These are phyloP conservation scores for Eristalinus aeneus DNA, from an alignment of 2,888 invertebrate species.

Conservation along the genomic window DNA sequence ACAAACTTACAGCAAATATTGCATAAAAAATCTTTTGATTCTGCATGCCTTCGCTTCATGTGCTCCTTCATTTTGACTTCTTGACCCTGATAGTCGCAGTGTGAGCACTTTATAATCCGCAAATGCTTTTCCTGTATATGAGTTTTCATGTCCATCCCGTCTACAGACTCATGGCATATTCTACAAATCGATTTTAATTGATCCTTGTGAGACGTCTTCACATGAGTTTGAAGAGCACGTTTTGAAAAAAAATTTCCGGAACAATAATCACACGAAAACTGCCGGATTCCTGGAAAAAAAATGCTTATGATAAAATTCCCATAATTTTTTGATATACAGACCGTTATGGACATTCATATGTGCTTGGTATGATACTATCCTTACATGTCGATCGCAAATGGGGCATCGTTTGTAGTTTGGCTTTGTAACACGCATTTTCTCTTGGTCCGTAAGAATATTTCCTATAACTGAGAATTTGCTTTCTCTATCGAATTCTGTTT, in stretches of 20 bases:
- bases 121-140: slow-evolving; percentile 60
- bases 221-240: slow-evolving; percentile 44
- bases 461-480: slow-evolving; percentile 34
- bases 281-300: slow-evolving; percentile 27
- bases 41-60: slow-evolving; percentile 49
- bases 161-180: slow-evolving; percentile 53
- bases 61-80: slow-evolving; percentile 67
- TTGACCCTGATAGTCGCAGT: slow-evolving; percentile 62
- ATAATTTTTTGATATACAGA: slow-evolving; percentile 5
- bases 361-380: slow-evolving; percentile 20
- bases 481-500: slow-evolving; percentile 10
- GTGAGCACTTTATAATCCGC: slow-evolving; percentile 45
- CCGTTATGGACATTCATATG: slow-evolving; percentile 63
- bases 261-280: slow-evolving; percentile 57
- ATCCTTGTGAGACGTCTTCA: slow-evolving; percentile 28
- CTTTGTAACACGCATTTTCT: slow-evolving; percentile 33
- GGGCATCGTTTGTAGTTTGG: slow-evolving; percentile 38
- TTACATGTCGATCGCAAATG: slow-evolving; percentile 40
- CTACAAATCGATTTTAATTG: slow-evolving; percentile 43
- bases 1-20: slow-evolving; percentile 72
- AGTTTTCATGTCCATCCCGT: slow-evolving; percentile 29
- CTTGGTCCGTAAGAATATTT: slow-evolving; percentile 45
- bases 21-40: slow-evolving; percentile 68
- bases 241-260: slow-evolving; percentile 49
- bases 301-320: not conserved